Conservation (phyloP, 2,113 vertebrate species). For the Ibidorhyncha struthersii region DNA sequence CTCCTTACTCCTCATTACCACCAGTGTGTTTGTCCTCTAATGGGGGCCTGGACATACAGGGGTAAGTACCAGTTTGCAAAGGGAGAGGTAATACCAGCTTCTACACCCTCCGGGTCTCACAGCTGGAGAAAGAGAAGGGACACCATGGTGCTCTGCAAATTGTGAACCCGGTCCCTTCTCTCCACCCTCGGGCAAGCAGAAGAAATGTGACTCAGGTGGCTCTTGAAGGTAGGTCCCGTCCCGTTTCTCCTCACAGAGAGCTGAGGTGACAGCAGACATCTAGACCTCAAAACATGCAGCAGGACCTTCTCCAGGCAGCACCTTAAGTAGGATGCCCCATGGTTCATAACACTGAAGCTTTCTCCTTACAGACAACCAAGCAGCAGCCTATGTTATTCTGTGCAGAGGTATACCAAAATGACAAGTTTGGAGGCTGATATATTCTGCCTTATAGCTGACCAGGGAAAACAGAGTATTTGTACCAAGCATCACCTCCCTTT, state of each 20-base stretch:
- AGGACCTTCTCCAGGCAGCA: background rate
- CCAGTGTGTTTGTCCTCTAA: background rate
- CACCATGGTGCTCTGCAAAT: background rate
- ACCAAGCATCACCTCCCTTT: background rate
- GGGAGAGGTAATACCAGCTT: background rate
- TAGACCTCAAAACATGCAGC: background rate
- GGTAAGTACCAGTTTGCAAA: background rate
- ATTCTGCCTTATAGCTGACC: background rate
- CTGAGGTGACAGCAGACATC: background rate
- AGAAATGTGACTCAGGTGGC: background rate
- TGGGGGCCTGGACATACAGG: accelerated
- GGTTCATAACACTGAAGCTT: background rate
- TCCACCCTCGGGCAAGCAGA: background rate
- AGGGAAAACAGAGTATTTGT: background rate
- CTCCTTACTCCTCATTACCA: background rate
- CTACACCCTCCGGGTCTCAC: background rate
- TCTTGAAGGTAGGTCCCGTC: background rate
- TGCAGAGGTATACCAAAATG: background rate
- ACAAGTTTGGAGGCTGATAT: background rate
- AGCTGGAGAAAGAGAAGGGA: background rate
- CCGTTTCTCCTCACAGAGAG: background rate
- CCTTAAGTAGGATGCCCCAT: accelerated
- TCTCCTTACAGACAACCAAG: background rate
- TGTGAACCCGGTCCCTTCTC: background rate
- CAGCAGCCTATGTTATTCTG: background rate